Percentiles rank a stretch among this genome's conserved stretches.
phyloP scores from a whole-genome alignment of 2,113 vertebrate genomes.

The Tapirus terrestris region DNA sequence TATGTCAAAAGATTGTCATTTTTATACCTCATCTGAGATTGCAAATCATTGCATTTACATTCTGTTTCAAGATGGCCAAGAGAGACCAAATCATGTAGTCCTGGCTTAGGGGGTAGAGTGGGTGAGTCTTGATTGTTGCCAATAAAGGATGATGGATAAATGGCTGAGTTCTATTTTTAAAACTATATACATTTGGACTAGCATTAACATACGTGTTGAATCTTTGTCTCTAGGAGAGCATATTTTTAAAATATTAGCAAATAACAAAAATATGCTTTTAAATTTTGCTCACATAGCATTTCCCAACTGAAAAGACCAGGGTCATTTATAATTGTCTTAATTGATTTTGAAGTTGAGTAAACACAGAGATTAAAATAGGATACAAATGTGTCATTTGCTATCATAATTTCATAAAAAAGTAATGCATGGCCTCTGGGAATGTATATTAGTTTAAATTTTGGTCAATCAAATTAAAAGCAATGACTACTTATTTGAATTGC shows the following conservation, averaged over 20 bases:
- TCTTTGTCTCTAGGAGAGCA: constrained; percentile 58
- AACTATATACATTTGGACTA: constrained; percentile 27
- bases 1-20: constrained; percentile 14
- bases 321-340: constrained; percentile 78
- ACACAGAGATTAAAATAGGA: constrained; percentile 63
- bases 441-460: constrained; percentile 46
- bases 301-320: constrained; percentile 64
- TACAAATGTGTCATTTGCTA: constrained; percentile 41
- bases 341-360: constrained; percentile 75
- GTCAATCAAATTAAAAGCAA: constrained; percentile 55
- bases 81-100: neutral
- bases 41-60: constrained; percentile 25
- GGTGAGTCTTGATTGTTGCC: neutral
- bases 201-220: neutral
- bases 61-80: neutral
- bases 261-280: neutral
- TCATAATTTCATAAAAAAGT: constrained; percentile 67
- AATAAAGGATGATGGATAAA: neutral
- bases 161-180: neutral
- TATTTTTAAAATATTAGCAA: constrained; percentile 67
- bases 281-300: constrained; percentile 51
- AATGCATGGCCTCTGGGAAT: constrained; percentile 3
- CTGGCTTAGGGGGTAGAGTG: neutral
- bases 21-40: neutral
- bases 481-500: constrained; percentile 14